Evolutionary conservation across 2,797 vertebrate species (phyloP), one percentile per base, ranked within the genome.

Genomic region (Sebastes alutus): DNA sequence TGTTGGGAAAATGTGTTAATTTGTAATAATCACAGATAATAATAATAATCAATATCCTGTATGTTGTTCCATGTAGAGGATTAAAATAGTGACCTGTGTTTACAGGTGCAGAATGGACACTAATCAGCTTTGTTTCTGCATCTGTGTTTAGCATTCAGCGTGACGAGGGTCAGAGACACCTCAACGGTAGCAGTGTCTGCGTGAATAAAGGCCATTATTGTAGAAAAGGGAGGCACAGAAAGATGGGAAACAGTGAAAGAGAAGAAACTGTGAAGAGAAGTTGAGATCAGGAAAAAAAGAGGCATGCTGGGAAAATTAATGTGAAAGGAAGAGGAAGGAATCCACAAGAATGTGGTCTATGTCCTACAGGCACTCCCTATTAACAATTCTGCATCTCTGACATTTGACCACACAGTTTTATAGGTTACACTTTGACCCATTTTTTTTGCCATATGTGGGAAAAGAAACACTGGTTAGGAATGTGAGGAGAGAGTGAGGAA

Each of bases 101-200:
- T 46, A 62, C 4, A 32, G 52, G 80, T 65, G 67, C 68, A 84
- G 85, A 88, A 84, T 69, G 61, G 73, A 68, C 7, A n/a, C 83
- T 75, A 64, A 82, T 85, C 78, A 65, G 71, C 77, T 82, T 84
- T 76, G 81, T 81, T 70, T 87, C 77, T 77, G 81, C 77, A 72
- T 83, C 38, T 78, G 77, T 75, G 81, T 81, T 89, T 87, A 84
- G 87, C 86, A 92, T 92, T 88, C 82, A 81, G 80, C 84, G 81
- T 55, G 77, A 83, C 20, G 42, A 75, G 80, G 81, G 78, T 87
- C 84, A 80, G 76, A 84, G 61, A 69, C 78, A 80, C 83, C 63
- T 88, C 84, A 85, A 84, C 85, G 61, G 64, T 55, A 56, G 63
- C 82, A 77, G 71, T 70, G 78, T 87, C 69, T 80, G 55, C 46